Conservation (phyloP, 2,113 vertebrate genomes). For the Proteles cristata region DNA sequence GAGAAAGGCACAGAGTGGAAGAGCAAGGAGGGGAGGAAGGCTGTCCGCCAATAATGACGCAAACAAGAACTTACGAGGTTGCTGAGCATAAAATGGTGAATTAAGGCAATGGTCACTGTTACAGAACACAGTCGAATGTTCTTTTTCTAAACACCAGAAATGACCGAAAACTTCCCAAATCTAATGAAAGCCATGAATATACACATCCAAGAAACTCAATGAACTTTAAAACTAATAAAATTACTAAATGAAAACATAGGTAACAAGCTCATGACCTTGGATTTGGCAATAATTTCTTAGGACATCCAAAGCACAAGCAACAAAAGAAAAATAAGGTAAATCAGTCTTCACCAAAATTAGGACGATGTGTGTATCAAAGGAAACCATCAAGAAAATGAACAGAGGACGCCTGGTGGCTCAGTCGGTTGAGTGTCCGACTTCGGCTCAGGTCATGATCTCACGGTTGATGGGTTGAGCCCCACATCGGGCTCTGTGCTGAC, state of each 20-base stretch:
- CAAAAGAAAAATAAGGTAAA: background rate
- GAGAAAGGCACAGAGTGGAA: background rate
- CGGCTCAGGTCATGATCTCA: no score
- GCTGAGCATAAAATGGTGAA: background rate
- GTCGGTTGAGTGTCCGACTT: no score
- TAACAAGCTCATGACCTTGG: background rate
- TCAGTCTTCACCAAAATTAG: background rate
- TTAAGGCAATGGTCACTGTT: background rate
- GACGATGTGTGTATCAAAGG: background rate
- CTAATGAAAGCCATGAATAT: background rate
- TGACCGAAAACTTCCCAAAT: background rate
- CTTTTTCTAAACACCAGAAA: no score
- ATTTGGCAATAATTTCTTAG: background rate
- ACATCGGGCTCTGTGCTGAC: no score
- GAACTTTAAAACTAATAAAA: background rate
- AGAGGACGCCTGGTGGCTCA: no score
- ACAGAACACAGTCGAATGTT: no score
- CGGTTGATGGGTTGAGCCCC: no score
- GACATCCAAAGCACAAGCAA: background rate
- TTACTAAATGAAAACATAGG: background rate
- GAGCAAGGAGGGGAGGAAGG: background rate
- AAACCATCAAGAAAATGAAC: background rate
- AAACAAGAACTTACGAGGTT: no score
- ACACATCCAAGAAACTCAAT: background rate
- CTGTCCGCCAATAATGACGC: background rate